Base-by-base conservation (phyloP, 37 sponge, comb jelly and placozoan genomes). In the Geodia barretti region DNA sequence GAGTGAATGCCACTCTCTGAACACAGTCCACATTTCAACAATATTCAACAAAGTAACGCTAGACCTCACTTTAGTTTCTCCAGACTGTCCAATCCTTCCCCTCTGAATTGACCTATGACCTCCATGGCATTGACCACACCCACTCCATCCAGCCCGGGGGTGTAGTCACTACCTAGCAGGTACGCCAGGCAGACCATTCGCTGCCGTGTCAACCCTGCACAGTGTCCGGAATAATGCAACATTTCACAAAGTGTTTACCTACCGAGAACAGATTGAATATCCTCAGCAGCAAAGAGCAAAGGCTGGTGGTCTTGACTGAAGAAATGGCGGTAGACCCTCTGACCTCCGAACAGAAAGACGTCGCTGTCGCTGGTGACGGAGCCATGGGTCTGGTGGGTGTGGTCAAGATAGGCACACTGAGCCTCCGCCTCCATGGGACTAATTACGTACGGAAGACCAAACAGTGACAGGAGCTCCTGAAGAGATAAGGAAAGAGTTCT, bases 361-460 rank as follows among this genome's bases (percentile, higher is more conserved):
- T 99, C 99, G 37, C 78, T 94, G 74, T 99, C 99, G 64, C 96
- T 93, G 1, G 99, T 99, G 77, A 99, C 92, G 43, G 89, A 85
- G 17, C 99, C 98, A 20, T 94, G 84, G 37, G 78, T 64, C 32
- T 74, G 84, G 41, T 39, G 36, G 43, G 32, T 79, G 39, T 58
- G 30, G 31, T 96, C 95, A 66, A 99, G 83, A 63, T 78, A 68
- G 3, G 99, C 97, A 90, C 99, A 99, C 88, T 99, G 99, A 0
- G 99, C 97, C 79, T 99, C 99, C 19, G 99, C 99, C 66, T 99
- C 99, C 30, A 42, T 70, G 39, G 97, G 97, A 70, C 92, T 89
- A 25, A 85, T 70, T 14, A 99, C 37, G 78, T 86, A 99, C 11
- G 99, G 99, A 0, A 99, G 62, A 60, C 95, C 95, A 81, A 99